Base-by-base conservation (phyloP, 2,888 invertebrate species). In the Clanis bilineata region DNA sequence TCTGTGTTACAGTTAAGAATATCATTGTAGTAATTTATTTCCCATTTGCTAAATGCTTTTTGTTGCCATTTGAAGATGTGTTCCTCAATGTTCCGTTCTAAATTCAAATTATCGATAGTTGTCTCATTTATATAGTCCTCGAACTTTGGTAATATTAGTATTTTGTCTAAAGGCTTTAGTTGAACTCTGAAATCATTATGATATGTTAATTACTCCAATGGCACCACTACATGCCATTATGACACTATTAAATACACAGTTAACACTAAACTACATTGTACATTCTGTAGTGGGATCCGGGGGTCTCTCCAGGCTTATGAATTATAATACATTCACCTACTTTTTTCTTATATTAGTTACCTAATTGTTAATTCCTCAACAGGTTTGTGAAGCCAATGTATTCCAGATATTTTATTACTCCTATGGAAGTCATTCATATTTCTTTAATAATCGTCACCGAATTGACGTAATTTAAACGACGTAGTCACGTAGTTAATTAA, bases 1-100 rank as follows among this genome's bases (percentile, higher is more conserved):
- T 95, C 94, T 1, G 93, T 93, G 0, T 86, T 69, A 68, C 96
- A 96, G 73, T 95, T 95, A 44, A 92, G 91, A 41, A 89, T 80
- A 39, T 95, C 93, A 1, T 80, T 81, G 72, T 95, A 96, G 59
- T 93, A 92, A 57, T 93, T 90, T 9, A 93, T 74, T 79, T 96
- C 96, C 70, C 85, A 86, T 7, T 86, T 83, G 65, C 95, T 94
- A 61, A 96, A 94, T 0, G 93, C 80, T 85, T 96, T 96, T 74
- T 96, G 93, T 78, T 96, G 96, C 96, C 96, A 96, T 67, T 82
- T 80, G 65, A 96, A 94, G 44, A 66, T 74, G 61, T 87, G 79
- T 67, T 88, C 87, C 60, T 86, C 79, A 1, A 72, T 63, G 21
- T 69, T 74, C 1, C 72, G 71, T 62, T 80, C 76, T 28, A 80